Evolutionary conservation across 2,113 vertebrate species (phyloP).

Genomic region (Oxyruncus cristatus): DNA sequence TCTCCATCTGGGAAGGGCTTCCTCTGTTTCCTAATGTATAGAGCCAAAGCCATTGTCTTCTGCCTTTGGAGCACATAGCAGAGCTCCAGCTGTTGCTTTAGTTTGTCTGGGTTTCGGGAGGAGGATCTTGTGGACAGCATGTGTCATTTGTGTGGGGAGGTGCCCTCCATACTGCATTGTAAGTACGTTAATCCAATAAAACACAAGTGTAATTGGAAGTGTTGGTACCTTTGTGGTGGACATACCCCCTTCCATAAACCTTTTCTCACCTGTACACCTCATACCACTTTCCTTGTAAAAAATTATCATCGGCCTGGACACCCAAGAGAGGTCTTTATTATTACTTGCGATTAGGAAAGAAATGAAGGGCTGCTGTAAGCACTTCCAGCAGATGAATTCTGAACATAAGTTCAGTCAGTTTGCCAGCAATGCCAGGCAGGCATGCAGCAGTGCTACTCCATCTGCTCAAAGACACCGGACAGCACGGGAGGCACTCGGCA

Average conservation of each 20-base stretch:
- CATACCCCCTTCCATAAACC: not conserved
- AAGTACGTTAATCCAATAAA: conserved; percentile 45
- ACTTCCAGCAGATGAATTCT: not conserved
- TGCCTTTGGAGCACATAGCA: not conserved
- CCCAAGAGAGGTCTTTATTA: not conserved
- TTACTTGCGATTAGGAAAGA: not conserved
- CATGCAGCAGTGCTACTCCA: not conserved
- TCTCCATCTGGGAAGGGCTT: not conserved
- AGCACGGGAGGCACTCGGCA: rapidly evolving
- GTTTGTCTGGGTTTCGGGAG: not conserved
- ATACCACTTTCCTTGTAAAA: not conserved
- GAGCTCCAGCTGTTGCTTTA: not conserved
- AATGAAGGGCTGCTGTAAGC: not conserved
- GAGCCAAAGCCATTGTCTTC: not conserved
- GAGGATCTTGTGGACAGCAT: not conserved
- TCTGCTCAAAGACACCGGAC: not conserved
- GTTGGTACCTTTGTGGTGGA: not conserved
- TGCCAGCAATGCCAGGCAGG: not conserved
- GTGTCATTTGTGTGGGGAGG: not conserved
- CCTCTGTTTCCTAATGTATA: not conserved
- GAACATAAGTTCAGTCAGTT: not conserved
- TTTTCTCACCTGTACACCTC: not conserved
- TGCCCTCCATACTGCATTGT: not conserved
- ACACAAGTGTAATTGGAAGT: not conserved
- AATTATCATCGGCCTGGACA: not conserved